Conservation (phyloP, 2,888 invertebrate genomes). For the Proisotoma minuta region DNA sequence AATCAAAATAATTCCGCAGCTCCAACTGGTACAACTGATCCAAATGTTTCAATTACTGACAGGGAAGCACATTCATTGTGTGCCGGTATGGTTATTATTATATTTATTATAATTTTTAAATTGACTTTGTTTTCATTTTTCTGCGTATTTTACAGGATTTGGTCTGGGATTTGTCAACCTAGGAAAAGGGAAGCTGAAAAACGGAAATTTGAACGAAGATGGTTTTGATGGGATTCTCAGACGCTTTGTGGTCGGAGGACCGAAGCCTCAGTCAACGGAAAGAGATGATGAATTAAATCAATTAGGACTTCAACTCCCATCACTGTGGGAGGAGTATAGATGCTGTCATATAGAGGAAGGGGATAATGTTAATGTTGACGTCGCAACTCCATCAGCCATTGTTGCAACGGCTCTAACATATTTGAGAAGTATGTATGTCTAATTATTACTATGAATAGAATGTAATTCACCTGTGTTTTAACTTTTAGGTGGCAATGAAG, state of each 20-base stretch:
- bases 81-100: conserved; percentile 31
- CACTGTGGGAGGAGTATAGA: conserved; percentile 46
- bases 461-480: background rate
- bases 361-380: conserved; percentile 47
- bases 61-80: conserved; percentile 46
- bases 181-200: conserved; percentile 38
- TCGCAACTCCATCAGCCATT: conserved; percentile 46
- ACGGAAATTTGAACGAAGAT: conserved; percentile 39
- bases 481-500: conserved; percentile 47
- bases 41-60: conserved; percentile 36
- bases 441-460: too few relatives aligned
- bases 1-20: conserved; percentile 35
- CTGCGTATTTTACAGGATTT: conserved; percentile 25
- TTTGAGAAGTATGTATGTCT: conserved; percentile 39
- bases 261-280: conserved; percentile 40
- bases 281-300: conserved; percentile 41
- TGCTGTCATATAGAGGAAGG: conserved; percentile 48
- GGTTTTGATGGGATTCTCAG: conserved; percentile 46
- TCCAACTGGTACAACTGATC: conserved; percentile 35
- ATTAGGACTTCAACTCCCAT: conserved; percentile 44
- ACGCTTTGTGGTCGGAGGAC: conserved; percentile 47
- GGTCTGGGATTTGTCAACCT: conserved; percentile 46
- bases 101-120: background rate
- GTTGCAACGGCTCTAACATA: conserved; percentile 46
- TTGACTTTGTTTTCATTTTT: background rate